Evolutionary conservation across 2,888 invertebrate genomes (phyloP), one percentile per base, ranked within the genome.

Genomic region (Agrotis ipsilon): DNA sequence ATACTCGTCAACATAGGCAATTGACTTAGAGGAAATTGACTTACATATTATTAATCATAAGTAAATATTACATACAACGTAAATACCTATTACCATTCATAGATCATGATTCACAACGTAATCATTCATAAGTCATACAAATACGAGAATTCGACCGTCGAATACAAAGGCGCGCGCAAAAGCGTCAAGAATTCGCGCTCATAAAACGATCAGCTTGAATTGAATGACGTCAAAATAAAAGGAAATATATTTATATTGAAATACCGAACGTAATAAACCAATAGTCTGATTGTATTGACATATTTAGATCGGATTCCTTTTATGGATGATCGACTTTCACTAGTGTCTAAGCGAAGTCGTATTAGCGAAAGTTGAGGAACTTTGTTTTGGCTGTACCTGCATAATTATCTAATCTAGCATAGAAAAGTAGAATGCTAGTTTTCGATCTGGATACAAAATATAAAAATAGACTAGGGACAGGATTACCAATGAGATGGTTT

Each of bases 211-310:
- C 7, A 52, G 48, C 16, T 32, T 48, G 54, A 63, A 55, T 32
- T 48, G 54, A 63, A 55, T 55, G 16, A 49, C 24, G 58, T 54
- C 27, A 24, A 51, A 62, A 65, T 68, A 72, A 66, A 62, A 62
- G 64, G 39, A 61, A 68, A 59, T 58, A 80, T 61, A 64, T 49
- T 61, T 18, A 5, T 60, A 63, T 24, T 76, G 52, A 54, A 80
- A 80, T 75, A 24, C 51, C 54, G 24, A 32, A n/a, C 27, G 60
- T 13, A 11, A 43, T 46, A 62, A 43, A 49, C 4, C 21, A 18
- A 46, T 58, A 72, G 46, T 19, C 27, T 65, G 32, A 19, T 18
- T 46, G 66, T 21, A 14, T n/a, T 18, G 65, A 48, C 21, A n/a
- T 32, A 32, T 14, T n/a, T 54, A 71, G 24, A 59, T 51, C 49